These are phyloP conservation scores for Epinotia demarniana DNA, from an alignment of 2,888 invertebrate species.

Conservation along the genomic window DNA sequence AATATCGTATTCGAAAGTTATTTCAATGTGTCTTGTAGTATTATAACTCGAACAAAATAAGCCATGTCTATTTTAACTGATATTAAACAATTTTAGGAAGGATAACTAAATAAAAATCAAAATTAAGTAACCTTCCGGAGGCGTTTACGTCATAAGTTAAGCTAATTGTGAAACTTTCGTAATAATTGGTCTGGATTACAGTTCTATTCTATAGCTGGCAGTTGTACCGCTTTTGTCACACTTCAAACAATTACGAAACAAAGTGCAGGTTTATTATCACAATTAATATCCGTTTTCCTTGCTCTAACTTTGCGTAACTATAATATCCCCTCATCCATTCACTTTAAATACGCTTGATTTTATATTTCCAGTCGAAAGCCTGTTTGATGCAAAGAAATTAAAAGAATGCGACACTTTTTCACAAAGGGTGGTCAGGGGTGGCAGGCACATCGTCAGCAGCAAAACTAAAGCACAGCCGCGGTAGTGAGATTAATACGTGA, in stretches of 20 bases:
- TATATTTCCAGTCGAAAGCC: constrained; percentile 9
- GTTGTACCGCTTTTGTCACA: not conserved
- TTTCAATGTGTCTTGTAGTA: too few relatives aligned
- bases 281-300: not conserved
- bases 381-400: constrained; percentile 14
- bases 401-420: constrained; percentile 4
- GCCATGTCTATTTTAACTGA: not conserved
- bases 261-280: constrained; percentile 4
- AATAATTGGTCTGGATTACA: not conserved
- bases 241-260: not conserved
- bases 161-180: not conserved
- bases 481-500: constrained; percentile 30
- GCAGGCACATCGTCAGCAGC: constrained; percentile 8
- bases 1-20: too few relatives aligned
- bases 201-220: not conserved
- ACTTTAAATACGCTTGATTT: constrained; percentile 5
- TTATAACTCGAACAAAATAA: too few relatives aligned
- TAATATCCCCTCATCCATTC: not conserved
- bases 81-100: not conserved
- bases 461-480: constrained; percentile 9
- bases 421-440: constrained; percentile 7
- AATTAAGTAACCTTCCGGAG: not conserved
- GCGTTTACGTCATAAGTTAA: not conserved
- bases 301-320: not conserved
- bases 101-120: not conserved